Evolutionary conservation across 2,797 vertebrate genomes (phyloP), one percentile per base, ranked within the genome.

Genomic region (Onychomys torridus): DNA sequence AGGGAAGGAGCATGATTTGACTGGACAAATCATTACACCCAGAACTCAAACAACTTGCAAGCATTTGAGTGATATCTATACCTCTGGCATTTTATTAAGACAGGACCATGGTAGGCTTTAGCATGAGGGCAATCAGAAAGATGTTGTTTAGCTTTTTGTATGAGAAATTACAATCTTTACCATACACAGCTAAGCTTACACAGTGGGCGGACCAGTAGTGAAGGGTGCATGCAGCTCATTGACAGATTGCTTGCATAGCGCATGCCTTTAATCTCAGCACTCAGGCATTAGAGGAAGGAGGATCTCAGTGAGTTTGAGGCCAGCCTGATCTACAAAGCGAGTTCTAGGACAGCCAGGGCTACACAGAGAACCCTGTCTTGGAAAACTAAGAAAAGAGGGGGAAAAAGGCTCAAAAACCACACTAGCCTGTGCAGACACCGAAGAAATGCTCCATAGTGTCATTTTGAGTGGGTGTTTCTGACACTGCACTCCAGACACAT

Each of bases 131-230:
- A 6, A 6, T 87, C 49, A 87, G 67, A 73, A 73, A 40, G 16
- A n/a, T 71, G 49, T 17, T 6, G 21, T 49, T 83, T 37, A 71
- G 17, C 34, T 71, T 52, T 87, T 40, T 23, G 85, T 37, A 9
- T 57, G 65, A 32, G n/a, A 29, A 73, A 21, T 57, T 57, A 17
- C 63, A 55, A 1, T 69, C 85, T 27, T 55, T 37, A 27, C 23
- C 17, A 23, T 13, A 27, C 46, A 87, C 34, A 57, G 27, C 25
- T 32, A 25, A 67, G n/a, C 11, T 57, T 83, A 84, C 61, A 32
- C 13, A 29, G 3, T 3, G 0, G 12, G 17, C 67, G 21, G 1
- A n/a, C 9, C 52, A 2, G 37, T 25, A n/a, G 3, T 14, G 10
- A 25, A 86, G 69, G 37, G n/a, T 37, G 27, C 40, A 23, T 37